These are phyloP conservation scores for Diloba caeruleocephala DNA, from an alignment of 2,888 invertebrate genomes.

Conservation along the genomic window DNA sequence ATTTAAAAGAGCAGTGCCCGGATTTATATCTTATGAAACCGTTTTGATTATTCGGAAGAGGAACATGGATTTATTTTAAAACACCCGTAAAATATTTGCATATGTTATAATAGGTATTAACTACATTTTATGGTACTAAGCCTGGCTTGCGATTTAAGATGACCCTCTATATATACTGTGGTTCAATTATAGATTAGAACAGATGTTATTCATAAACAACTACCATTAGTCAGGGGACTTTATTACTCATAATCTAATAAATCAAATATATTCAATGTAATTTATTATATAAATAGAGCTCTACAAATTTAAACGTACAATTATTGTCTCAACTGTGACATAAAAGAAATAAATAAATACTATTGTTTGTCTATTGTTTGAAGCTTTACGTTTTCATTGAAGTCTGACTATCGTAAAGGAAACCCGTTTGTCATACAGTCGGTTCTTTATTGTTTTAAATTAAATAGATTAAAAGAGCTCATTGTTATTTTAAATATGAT, in stretches of 20 bases:
- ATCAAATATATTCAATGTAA: slow-evolving; percentile 9
- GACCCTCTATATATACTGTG: background rate
- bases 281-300: background rate
- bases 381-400: background rate
- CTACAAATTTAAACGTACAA: slow-evolving; percentile 9
- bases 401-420: background rate
- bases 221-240: slow-evolving; percentile 36
- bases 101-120: too few species aligned
- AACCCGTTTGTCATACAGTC: too few species aligned
- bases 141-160: background rate
- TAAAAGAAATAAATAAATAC: background rate
- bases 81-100: too few species aligned
- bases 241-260: slow-evolving; percentile 32
- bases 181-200: slow-evolving; percentile 25
- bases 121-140: background rate
- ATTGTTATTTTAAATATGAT: too few species aligned
- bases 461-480: too few species aligned
- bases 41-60: too few species aligned
- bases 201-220: slow-evolving; percentile 44
- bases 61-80: too few species aligned
- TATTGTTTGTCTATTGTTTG: slow-evolving; percentile 13
- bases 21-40: too few species aligned
- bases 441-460: too few species aligned
- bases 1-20: too few species aligned
- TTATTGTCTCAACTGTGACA: background rate